Evolutionary conservation across 2,888 invertebrate genomes (phyloP).

Genomic region (Trichopoda pennipes): DNA sequence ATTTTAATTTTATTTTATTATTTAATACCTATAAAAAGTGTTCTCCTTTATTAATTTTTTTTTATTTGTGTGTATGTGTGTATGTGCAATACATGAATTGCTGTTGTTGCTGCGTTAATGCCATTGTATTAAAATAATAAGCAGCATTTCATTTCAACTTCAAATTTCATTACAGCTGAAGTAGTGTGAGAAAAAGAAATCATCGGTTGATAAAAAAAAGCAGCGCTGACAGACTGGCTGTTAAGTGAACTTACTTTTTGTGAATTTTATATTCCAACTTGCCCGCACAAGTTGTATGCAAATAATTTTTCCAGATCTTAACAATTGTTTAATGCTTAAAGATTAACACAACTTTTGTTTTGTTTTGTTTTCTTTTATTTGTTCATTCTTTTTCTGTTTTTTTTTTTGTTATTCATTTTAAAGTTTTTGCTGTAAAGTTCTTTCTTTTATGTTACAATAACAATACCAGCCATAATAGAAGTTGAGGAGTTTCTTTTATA

Average conservation of each 20-base stretch:
- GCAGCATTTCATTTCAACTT: slow-evolving; percentile 54
- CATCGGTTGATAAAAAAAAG: neutral
- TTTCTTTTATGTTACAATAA: slow-evolving; percentile 35
- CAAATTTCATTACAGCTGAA: slow-evolving; percentile 26
- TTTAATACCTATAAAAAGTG: too few relatives aligned
- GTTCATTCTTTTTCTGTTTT: slow-evolving; percentile 37
- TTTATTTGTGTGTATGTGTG: neutral
- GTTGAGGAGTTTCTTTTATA: slow-evolving; percentile 27
- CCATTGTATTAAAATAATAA: slow-evolving; percentile 50
- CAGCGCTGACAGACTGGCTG: neutral
- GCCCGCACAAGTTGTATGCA: slow-evolving; percentile 55
- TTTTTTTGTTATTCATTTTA: neutral
- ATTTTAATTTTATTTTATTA: too few relatives aligned
- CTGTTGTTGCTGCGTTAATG: slow-evolving; percentile 18
- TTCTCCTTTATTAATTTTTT: neutral
- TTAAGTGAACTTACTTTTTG: slow-evolving; percentile 4
- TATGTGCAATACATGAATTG: neutral
- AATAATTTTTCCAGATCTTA: slow-evolving; percentile 64
- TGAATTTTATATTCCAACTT: slow-evolving; percentile 21
- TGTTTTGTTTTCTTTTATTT: neutral
- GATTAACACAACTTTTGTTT: slow-evolving; percentile 61
- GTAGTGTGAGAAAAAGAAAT: neutral
- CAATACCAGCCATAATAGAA: slow-evolving; percentile 33
- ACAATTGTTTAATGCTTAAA: slow-evolving; percentile 66
- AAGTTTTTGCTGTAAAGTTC: slow-evolving; percentile 15